These are phyloP conservation scores for Myripristis murdjan DNA, from an alignment of 2,797 vertebrate genomes.

Conservation along the genomic window DNA sequence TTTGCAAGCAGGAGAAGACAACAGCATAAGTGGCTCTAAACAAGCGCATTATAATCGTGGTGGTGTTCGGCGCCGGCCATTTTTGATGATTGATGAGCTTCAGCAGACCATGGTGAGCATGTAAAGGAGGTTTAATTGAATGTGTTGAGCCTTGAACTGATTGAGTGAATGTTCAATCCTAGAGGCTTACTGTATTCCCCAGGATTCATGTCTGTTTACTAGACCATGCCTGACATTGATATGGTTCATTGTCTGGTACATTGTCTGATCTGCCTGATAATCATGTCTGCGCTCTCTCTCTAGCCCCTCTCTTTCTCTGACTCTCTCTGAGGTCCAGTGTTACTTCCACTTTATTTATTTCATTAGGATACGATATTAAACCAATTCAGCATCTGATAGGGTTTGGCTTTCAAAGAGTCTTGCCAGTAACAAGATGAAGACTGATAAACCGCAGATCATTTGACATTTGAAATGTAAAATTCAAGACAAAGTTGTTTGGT, in stretches of 20 bases:
- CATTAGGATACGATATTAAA: conserved; percentile 63
- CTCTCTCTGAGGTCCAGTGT: conserved; percentile 31
- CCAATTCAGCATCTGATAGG: conserved; percentile 55
- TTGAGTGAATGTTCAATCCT: conserved; percentile 46
- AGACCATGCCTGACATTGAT: conserved; percentile 33
- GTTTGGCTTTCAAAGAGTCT: conserved; percentile 68
- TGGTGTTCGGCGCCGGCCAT: conserved; percentile 41
- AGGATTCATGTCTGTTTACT: conserved; percentile 56
- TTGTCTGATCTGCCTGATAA: conserved; percentile 29
- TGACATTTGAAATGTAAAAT: conserved; percentile 71
- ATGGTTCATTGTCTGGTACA: conserved; percentile 56
- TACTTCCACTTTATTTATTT: conserved; percentile 88
- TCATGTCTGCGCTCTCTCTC: conserved; percentile 12
- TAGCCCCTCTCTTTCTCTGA: background rate
- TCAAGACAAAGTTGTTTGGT: conserved; percentile 82
- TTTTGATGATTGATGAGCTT: conserved; percentile 57
- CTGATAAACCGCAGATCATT: conserved; percentile 46
- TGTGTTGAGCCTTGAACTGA: conserved; percentile 53
- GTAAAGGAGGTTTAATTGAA: conserved; percentile 58
- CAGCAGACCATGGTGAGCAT: conserved; percentile 36
- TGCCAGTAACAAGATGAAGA: conserved; percentile 37
- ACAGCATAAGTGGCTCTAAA: conserved; percentile 11
- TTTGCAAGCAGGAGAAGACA: conserved; percentile 15
- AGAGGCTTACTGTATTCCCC: conserved; percentile 53
- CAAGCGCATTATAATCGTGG: conserved; percentile 20